phyloP scores from a whole-genome alignment of 2,888 invertebrate genomes.

The Scaptomyza reducta region DNA sequence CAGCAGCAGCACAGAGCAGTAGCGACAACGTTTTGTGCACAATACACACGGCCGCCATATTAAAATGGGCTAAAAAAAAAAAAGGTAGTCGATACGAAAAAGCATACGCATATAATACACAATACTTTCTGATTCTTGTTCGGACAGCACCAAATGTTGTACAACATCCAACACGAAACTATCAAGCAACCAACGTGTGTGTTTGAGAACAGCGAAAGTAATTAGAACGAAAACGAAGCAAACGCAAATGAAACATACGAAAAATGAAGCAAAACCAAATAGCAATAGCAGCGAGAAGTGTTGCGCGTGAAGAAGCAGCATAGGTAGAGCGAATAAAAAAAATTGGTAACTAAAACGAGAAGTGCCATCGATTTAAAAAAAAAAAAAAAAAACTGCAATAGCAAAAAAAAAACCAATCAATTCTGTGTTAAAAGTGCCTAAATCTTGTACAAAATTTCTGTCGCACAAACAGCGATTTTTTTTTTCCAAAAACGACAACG shows the following conservation, averaged over 20 bases:
- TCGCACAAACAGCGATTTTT: conserved; percentile 44
- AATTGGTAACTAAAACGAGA: conserved; percentile 37
- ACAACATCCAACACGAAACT: conserved; percentile 37
- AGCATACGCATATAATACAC: conserved; percentile 42
- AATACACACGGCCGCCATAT: conserved; percentile 66
- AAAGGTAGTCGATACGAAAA: conserved; percentile 50
- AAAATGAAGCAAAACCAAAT: conserved; percentile 44
- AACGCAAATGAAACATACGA: conserved; percentile 40
- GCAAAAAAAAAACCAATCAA: conserved; percentile 18
- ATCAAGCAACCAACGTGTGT: conserved; percentile 20
- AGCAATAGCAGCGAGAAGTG: conserved; percentile 55
- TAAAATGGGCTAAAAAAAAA: conserved; percentile 61
- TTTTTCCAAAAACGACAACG: conserved; percentile 40
- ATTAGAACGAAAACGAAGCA: conserved; percentile 59
- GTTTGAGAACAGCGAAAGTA: conserved; percentile 57
- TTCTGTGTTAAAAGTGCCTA: conserved; percentile 39
- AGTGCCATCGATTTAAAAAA: conserved; percentile 38
- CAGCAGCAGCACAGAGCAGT: conserved; percentile 42
- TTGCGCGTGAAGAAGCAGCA: conserved; percentile 58
- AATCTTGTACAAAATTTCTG: conserved; percentile 35
- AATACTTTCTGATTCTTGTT: conserved; percentile 33
- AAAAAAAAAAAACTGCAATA: conserved; percentile 23
- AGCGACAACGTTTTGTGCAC: conserved; percentile 60
- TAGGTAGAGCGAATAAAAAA: conserved; percentile 55
- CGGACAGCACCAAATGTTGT: conserved; percentile 36